These are phyloP conservation scores for Ceryle rudis DNA, from an alignment of 2,797 vertebrate genomes.

Conservation along the genomic window DNA sequence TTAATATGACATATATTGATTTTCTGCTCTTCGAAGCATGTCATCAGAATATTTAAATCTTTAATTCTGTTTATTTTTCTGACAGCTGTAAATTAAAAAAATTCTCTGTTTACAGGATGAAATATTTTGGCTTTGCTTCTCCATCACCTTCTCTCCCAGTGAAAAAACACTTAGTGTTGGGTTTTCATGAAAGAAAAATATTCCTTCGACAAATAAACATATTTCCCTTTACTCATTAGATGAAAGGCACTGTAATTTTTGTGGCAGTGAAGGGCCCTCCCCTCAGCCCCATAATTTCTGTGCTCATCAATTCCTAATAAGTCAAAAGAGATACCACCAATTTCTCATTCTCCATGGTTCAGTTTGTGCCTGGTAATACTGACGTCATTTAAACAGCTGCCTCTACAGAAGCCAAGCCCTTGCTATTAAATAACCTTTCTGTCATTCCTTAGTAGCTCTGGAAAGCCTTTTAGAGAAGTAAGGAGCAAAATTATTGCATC, in stretches of 20 bases:
- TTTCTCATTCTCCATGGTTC: not conserved
- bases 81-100: not conserved
- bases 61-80: not conserved
- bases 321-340: not conserved
- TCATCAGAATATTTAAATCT: not conserved
- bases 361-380: not conserved
- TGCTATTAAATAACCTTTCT: not conserved
- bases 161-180: not conserved
- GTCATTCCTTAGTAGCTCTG: not conserved
- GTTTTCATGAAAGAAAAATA: not conserved
- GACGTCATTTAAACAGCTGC: not conserved
- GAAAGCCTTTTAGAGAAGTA: not conserved
- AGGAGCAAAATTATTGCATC: not conserved
- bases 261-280: not conserved
- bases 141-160: not conserved
- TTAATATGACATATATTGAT: not conserved
- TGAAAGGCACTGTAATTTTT: not conserved
- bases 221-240: not conserved
- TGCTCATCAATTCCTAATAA: not conserved
- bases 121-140: not conserved
- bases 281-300: not conserved
- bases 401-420: not conserved
- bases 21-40: not conserved
- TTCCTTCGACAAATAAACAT: not conserved
- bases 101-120: not conserved